A percentile compares a stretch with the other conserved stretches of the same genome.
Evolutionary conservation across 2,113 vertebrate genomes (phyloP).

Genomic region (Perca schrenkii): DNA sequence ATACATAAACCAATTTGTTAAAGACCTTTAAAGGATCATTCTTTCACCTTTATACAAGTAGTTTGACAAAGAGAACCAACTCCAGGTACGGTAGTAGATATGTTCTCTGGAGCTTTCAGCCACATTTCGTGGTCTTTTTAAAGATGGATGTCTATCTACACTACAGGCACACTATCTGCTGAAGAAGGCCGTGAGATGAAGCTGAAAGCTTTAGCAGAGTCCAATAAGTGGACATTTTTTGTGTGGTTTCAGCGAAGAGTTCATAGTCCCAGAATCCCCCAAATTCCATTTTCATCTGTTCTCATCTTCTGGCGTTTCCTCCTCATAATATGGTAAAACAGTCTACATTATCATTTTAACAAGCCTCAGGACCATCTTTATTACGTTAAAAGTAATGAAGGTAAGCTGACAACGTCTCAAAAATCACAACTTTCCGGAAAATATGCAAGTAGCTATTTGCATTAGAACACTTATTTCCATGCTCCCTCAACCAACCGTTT

Average conservation of each 20-base stretch:
- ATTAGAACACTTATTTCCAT: neutral
- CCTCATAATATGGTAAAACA: no score
- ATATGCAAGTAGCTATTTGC: neutral
- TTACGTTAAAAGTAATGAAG: no score
- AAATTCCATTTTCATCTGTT: no score
- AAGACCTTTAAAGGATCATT: neutral
- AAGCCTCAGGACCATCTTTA: neutral
- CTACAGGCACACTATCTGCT: neutral
- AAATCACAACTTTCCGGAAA: neutral
- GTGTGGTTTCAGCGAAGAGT: neutral
- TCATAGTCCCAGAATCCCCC: neutral
- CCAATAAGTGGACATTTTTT: no score
- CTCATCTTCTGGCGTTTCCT: no score
- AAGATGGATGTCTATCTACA: no score
- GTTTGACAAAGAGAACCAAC: neutral
- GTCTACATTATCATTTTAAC: no score
- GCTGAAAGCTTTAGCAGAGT: no score
- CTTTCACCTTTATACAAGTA: neutral
- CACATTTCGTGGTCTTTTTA: no score
- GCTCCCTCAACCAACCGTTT: neutral
- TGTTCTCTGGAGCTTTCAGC: neutral
- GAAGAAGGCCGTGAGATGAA: neutral
- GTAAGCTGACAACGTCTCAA: neutral
- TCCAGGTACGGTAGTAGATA: neutral
- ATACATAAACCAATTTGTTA: neutral